A percentile compares a stretch with the other conserved stretches of the same genome.
phyloP scores from a whole-genome alignment of 2,113 vertebrate species.

The Epinephelus lanceolatus region DNA sequence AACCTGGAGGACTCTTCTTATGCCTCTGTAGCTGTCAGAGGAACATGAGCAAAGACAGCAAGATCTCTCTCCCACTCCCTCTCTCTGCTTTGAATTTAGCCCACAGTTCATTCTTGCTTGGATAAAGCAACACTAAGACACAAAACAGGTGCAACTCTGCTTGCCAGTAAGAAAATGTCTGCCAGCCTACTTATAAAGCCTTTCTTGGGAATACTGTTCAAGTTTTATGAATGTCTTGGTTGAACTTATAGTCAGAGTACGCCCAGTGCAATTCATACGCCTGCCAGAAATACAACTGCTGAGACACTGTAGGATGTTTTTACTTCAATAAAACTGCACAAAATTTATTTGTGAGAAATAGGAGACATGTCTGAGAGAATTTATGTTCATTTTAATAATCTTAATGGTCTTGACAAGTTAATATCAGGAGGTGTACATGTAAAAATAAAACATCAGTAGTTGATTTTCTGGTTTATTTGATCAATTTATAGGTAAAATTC shows the following conservation, averaged over 20 bases:
- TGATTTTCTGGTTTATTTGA: neutral
- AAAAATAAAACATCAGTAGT: neutral
- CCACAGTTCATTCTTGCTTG: slow-evolving; percentile 25
- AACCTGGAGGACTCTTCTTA: slow-evolving; percentile 47
- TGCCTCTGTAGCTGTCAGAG: slow-evolving; percentile 30
- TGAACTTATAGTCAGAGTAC: slow-evolving; percentile 11
- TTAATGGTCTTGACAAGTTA: neutral
- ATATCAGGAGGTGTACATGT: neutral
- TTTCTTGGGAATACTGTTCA: slow-evolving; percentile 39
- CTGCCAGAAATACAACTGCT: slow-evolving; percentile 18
- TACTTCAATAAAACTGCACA: neutral
- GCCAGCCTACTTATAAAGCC: slow-evolving; percentile 33
- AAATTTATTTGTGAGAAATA: neutral
- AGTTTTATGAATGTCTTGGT: slow-evolving; percentile 43
- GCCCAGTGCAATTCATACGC: slow-evolving; percentile 7
- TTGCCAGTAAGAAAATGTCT: slow-evolving; percentile 50
- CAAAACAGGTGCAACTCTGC: slow-evolving; percentile 59
- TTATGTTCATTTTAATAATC: neutral
- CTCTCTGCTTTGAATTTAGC: slow-evolving; percentile 36
- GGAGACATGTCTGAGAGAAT: neutral
- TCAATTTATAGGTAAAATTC: neutral
- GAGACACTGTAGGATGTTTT: neutral
- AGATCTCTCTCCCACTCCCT: neutral
- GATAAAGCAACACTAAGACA: slow-evolving; percentile 23
- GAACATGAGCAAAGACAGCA: slow-evolving; percentile 32